Base-by-base conservation (phyloP, 2,888 invertebrate genomes). In the Chironomus riparius region DNA sequence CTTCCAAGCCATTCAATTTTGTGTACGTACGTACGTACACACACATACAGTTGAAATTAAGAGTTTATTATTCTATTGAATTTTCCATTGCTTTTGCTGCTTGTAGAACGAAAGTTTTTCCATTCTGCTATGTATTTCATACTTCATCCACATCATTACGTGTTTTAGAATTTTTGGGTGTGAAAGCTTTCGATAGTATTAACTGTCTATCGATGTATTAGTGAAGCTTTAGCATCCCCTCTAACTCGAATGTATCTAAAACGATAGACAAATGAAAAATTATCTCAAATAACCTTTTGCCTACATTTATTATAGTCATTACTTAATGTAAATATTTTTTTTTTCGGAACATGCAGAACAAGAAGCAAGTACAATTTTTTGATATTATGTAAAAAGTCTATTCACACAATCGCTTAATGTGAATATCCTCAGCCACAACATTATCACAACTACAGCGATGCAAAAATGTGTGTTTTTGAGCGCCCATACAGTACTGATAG, bases 41-140 rank as follows among this genome's bases (percentile, higher is more conserved):
- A 72, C 72, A 72, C 72, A 48, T 24, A 61, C 72, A 21, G 48
- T 28, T 70, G 47, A 70, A 48, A 70, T 70, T 47, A 70, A 70
- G 47, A 72, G 72, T 72, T 72, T 72, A 72, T 72, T 72, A 62
- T 72, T 72, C 72, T 72, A 72, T 72, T 72, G 72, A 72, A 72
- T 62, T 72, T 65, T 65, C 65, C 65, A 65, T 65, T 65, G 5
- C 56, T 56, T 3, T 6, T 56, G 50, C 56, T 56, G 15, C 56
- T n/a, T 50, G 50, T 62, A 22, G 21, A 62, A 24, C 21, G 22
- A 62, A 62, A 62, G 62, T 62, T 65, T 65, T 65, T 65, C 65
- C 65, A 13, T 65, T 56, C 56, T n/a, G 2, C 50, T n/a, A 28
- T 28, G 28, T 28, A 50, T 5, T n/a, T 15, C 50, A 50, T 50